These are phyloP conservation scores for Phoxinus dragarum DNA, from an alignment of 2,797 vertebrate genomes.

Conservation along the genomic window DNA sequence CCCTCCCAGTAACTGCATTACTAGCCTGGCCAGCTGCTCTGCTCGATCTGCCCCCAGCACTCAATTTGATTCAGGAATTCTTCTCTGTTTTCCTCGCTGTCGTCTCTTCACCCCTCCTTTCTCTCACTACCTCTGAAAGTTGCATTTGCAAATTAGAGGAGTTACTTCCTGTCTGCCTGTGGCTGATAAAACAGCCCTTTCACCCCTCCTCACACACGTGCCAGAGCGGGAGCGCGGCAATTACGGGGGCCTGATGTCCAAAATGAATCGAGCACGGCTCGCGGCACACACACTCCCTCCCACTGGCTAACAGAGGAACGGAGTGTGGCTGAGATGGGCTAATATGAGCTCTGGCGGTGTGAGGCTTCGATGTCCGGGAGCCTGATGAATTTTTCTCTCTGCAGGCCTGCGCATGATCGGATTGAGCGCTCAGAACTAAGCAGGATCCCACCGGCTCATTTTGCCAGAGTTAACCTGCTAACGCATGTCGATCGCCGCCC, in stretches of 20 bases:
- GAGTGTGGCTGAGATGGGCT: conserved; percentile 46
- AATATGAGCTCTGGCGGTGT: conserved; percentile 53
- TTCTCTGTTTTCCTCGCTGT: conserved; percentile 77
- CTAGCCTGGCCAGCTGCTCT: conserved; percentile 88
- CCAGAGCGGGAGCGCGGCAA: conserved; percentile 88
- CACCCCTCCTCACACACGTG: conserved; percentile 63
- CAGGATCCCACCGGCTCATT: conserved; percentile 86
- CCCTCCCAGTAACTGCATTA: conserved; percentile 92
- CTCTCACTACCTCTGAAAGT: conserved; percentile 82
- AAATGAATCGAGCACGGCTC: conserved; percentile 89
- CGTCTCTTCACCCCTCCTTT: conserved; percentile 36
- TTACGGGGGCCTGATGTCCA: conserved; percentile 87
- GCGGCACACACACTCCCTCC: conserved; percentile 79
- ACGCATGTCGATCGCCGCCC: conserved; percentile 86
- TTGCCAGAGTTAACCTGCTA: conserved; percentile 85
- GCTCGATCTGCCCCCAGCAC: conserved; percentile 84
- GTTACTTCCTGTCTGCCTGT: conserved; percentile 90
- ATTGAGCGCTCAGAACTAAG: conserved; percentile 81
- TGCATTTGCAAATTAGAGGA: conserved; percentile 97
- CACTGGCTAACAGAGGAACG: conserved; percentile 32
- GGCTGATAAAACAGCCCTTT: conserved; percentile 71
- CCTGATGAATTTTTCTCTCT: conserved; percentile 86
- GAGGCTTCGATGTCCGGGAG: conserved; percentile 54
- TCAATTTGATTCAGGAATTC: conserved; percentile 96
- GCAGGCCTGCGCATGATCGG: conserved; percentile 79